These are phyloP conservation scores for Haliaeetus leucogaster DNA, from an alignment of 2,113 vertebrate species.

Conservation along the genomic window DNA sequence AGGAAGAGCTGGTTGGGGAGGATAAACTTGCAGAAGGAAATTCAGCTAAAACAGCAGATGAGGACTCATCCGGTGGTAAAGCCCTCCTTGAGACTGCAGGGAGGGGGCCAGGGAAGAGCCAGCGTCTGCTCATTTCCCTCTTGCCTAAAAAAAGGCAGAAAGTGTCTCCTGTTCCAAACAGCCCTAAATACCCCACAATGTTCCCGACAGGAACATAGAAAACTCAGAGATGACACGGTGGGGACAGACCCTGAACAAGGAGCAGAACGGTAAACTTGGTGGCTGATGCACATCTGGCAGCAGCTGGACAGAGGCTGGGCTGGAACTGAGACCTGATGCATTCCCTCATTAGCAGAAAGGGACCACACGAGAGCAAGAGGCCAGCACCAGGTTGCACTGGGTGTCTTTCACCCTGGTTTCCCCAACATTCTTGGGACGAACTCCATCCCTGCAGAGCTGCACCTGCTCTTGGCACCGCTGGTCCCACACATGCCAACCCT, in stretches of 20 bases:
- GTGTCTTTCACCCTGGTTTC: neutral
- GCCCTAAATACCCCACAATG: neutral
- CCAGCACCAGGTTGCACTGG: accelerated
- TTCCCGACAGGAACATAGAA: accelerated
- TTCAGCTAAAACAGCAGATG: neutral
- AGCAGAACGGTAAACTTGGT: accelerated
- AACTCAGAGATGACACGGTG: accelerated
- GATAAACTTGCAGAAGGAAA: neutral
- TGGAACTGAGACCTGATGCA: neutral
- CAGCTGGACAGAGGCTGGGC: neutral
- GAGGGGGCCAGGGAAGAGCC: accelerated
- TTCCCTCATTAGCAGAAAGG: neutral
- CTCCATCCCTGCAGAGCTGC: accelerated
- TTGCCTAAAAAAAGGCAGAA: neutral
- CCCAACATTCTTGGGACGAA: neutral
- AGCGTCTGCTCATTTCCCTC: accelerated
- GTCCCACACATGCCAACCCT: accelerated
- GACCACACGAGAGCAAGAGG: accelerated
- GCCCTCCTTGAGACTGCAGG: accelerated
- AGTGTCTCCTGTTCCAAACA: neutral
- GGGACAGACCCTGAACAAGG: accelerated
- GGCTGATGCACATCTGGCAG: neutral
- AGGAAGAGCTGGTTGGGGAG: neutral
- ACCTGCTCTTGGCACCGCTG: no score
- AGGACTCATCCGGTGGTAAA: accelerated